phyloP scores from a whole-genome alignment of 2,888 invertebrate species.

The Gari tellinella region DNA sequence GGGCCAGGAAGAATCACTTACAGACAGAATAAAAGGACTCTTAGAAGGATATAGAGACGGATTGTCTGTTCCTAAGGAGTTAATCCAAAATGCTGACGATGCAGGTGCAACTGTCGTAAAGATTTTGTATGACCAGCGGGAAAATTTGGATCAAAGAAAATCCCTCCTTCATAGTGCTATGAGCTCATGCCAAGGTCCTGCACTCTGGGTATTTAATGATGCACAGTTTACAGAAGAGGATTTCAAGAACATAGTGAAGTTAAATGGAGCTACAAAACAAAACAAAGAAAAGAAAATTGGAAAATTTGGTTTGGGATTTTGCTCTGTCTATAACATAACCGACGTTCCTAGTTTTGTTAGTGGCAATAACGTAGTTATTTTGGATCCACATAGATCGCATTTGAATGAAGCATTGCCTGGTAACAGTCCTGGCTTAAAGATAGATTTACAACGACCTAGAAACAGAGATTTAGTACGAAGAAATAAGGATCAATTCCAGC shows the following conservation, averaged over 20 bases:
- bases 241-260: constrained; percentile 79
- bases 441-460: constrained; percentile 12
- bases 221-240: constrained; percentile 78
- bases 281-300: constrained; percentile 77
- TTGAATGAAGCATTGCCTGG: constrained; percentile 58
- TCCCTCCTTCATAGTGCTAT: constrained; percentile 73
- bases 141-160: constrained; percentile 64
- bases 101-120: constrained; percentile 73
- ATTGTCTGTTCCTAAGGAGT: constrained; percentile 77
- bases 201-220: constrained; percentile 81
- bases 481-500: constrained; percentile 72
- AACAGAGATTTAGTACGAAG: constrained; percentile 44
- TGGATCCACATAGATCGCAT: constrained; percentile 81
- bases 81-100: constrained; percentile 81
- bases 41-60: constrained; percentile 76
- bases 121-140: constrained; percentile 79
- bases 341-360: constrained; percentile 83
- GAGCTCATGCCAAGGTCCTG: constrained; percentile 81
- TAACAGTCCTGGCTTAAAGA: constrained; percentile 31
- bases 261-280: constrained; percentile 80
- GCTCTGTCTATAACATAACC: constrained; percentile 81
- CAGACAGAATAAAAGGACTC: constrained; percentile 71
- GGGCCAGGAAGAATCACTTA: constrained; percentile 78
- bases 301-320: constrained; percentile 83
- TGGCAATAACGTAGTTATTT: constrained; percentile 77